Conservation (phyloP, 2,888 invertebrate species). For the Torymus aiolomorphi region DNA sequence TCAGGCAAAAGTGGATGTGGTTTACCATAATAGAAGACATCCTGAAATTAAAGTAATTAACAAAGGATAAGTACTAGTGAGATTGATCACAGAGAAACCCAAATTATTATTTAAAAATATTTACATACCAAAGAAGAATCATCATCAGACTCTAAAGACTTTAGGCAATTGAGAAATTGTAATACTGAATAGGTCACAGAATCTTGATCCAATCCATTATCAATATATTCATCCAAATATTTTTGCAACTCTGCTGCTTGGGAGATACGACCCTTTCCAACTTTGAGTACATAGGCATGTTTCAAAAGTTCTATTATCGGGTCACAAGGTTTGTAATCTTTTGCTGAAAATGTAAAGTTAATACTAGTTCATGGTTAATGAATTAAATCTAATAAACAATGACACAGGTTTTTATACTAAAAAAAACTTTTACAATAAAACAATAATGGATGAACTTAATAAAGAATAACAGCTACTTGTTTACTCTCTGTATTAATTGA, state of each 20-base stretch:
- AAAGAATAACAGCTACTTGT: not conserved
- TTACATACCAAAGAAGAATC: slow-evolving; percentile 63
- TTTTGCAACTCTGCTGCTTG: slow-evolving; percentile 66
- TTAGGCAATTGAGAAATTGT: slow-evolving; percentile 67
- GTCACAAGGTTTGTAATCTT: slow-evolving; percentile 61
- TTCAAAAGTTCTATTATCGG: slow-evolving; percentile 71
- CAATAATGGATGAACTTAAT: not conserved
- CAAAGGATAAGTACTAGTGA: not conserved
- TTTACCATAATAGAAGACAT: slow-evolving; percentile 68
- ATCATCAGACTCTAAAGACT: slow-evolving; percentile 60
- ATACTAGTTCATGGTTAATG: no score
- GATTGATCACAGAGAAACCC: no score
- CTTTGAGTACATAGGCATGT: slow-evolving; percentile 66
- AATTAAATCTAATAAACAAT: no score
- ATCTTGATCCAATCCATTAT: slow-evolving; percentile 56
- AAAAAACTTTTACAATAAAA: no score
- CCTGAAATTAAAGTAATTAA: slow-evolving; percentile 58
- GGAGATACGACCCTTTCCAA: slow-evolving; percentile 59
- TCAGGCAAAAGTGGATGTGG: slow-evolving; percentile 67
- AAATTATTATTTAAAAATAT: not conserved
- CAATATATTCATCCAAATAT: slow-evolving; percentile 62
- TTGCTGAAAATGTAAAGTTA: slow-evolving; percentile 41
- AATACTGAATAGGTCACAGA: slow-evolving; percentile 61
- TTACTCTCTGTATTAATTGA: not conserved
- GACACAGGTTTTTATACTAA: no score